A percentile compares a stretch with the other conserved stretches of the same genome.
Conservation (phyloP, 1,140 invertebrate species). For the Probaryconus sp. region DNA sequence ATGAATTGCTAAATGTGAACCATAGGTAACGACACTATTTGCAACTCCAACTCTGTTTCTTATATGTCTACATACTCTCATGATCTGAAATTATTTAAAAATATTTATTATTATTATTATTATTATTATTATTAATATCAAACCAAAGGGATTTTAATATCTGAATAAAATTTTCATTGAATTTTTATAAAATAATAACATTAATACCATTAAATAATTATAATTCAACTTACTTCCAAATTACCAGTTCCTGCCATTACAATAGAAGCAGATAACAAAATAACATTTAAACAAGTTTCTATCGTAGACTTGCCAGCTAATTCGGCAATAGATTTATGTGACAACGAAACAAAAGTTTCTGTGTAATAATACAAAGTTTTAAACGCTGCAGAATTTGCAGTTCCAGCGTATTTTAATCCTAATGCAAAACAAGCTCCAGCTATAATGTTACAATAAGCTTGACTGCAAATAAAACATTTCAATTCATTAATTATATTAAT, state of each 20-base stretch:
- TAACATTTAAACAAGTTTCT: conserved; percentile 92
- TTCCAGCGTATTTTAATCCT: conserved; percentile 95
- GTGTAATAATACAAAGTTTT: conserved; percentile 85
- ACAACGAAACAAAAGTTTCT: conserved; percentile 82
- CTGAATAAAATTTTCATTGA: too few relatives aligned
- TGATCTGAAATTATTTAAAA: conserved; percentile 64
- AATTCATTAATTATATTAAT: too few relatives aligned
- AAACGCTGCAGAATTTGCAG: conserved; percentile 89
- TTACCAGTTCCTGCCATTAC: conserved; percentile 97
- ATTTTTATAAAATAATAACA: background rate
- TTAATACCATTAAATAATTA: conserved; percentile 5
- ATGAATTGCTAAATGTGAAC: conserved; percentile 95
- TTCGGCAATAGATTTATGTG: conserved; percentile 86
- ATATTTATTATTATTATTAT: background rate
- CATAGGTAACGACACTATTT: conserved; percentile 88
- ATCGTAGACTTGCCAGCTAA: conserved; percentile 93
- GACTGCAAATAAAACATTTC: conserved; percentile 82
- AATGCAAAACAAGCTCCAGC: conserved; percentile 96
- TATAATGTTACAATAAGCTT: conserved; percentile 97
- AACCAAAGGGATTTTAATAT: too few relatives aligned
- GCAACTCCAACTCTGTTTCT: conserved; percentile 84
- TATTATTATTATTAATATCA: too few relatives aligned
- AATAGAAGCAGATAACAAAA: conserved; percentile 89
- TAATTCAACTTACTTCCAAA: conserved; percentile 81
- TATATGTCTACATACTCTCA: conserved; percentile 91